These are phyloP conservation scores for Amphipyra berbera DNA, from an alignment of 2,888 invertebrate species.

Conservation along the genomic window DNA sequence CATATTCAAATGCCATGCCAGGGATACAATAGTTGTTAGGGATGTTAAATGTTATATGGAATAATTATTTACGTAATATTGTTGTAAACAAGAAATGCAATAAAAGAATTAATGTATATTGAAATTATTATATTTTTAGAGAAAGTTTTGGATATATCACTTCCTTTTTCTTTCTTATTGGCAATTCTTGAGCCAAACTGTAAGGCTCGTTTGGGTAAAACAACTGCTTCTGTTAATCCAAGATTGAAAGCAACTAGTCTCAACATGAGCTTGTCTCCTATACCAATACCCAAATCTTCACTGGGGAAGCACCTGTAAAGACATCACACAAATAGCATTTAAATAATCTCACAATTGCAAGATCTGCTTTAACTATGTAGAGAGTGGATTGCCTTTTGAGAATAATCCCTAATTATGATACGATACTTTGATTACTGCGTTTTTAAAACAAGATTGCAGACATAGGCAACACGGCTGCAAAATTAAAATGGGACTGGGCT, in stretches of 20 bases:
- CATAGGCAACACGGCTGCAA: no score
- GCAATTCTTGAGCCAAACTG: constrained; percentile 99
- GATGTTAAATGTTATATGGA: neutral
- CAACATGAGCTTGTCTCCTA: constrained; percentile 98
- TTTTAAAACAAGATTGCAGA: no score
- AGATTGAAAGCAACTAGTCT: constrained; percentile 92
- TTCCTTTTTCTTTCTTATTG: constrained; percentile 96
- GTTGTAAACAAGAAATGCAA: no score
- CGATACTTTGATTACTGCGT: no score
- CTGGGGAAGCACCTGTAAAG: constrained; percentile 89
- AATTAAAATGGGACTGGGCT: no score
- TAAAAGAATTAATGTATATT: constrained; percentile 14
- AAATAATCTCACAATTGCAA: no score
- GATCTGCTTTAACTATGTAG: no score
- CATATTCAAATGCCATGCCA: no score
- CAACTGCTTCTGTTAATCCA: constrained; percentile 91
- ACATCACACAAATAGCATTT: neutral
- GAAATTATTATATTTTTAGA: constrained; percentile 43
- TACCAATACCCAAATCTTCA: constrained; percentile 91
- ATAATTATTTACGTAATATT: no score
- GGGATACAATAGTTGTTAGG: neutral
- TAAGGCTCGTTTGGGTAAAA: constrained; percentile 96
- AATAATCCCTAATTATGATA: no score
- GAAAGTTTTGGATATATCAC: constrained; percentile 91
- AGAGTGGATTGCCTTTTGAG: no score